A percentile compares a stretch with the other conserved stretches of the same genome.
Evolutionary conservation across 2,113 vertebrate genomes (phyloP).

Genomic region (Marmota flaviventris): DNA sequence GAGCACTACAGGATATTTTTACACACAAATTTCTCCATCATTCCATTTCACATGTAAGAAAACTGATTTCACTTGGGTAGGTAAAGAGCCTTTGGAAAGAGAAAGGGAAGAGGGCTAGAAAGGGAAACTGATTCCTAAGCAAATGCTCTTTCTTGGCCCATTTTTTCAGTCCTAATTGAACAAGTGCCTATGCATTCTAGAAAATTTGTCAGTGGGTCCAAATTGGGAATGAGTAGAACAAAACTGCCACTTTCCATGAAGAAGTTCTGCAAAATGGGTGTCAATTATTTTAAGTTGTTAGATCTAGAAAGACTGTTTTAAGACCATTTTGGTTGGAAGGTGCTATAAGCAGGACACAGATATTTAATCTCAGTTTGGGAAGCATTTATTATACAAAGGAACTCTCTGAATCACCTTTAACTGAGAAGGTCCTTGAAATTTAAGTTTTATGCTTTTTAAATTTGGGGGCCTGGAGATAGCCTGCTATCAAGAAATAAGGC

Average conservation of each 20-base stretch:
- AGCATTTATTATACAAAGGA: slow-evolving; percentile 37
- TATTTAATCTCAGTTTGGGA: slow-evolving; percentile 35
- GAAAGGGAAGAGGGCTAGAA: not conserved
- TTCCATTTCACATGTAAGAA: slow-evolving; percentile 1
- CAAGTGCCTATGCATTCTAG: not conserved
- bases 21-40: not conserved
- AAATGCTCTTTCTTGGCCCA: not conserved
- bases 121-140: not conserved
- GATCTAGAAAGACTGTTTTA: not conserved
- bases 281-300: not conserved
- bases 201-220: not conserved
- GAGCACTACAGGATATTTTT: not conserved
- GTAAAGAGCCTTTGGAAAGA: not conserved
- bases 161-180: not conserved
- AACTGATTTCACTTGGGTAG: slow-evolving; percentile 3
- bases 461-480: not conserved
- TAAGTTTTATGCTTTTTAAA: slow-evolving; percentile 55
- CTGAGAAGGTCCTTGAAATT: slow-evolving; percentile 51
- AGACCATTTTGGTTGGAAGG: not conserved
- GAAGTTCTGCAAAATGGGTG: not conserved
- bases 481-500: slow-evolving; percentile 56
- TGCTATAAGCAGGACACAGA: not conserved
- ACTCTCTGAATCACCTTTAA: slow-evolving; percentile 35
- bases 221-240: not conserved
- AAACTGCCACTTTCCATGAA: not conserved